Evolutionary conservation across 2,888 invertebrate genomes (phyloP).

Genomic region (Invenusta paracnida): DNA sequence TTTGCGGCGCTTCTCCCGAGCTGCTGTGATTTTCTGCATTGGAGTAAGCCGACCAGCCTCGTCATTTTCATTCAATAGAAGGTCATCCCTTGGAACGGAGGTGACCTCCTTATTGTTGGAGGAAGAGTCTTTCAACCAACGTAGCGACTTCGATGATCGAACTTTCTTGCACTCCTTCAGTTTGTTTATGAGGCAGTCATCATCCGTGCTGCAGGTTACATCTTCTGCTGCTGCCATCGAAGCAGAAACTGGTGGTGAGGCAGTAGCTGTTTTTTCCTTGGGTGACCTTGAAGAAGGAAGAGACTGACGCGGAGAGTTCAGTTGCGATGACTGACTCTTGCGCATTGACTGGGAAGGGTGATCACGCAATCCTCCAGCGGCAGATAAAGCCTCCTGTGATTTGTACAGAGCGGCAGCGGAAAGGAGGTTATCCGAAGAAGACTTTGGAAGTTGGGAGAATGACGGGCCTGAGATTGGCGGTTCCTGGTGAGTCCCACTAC

Average conservation of each 20-base stretch:
- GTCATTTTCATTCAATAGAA: not conserved
- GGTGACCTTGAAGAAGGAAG: not conserved
- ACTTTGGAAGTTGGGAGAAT: not conserved
- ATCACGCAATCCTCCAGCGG: no score
- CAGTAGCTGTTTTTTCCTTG: not conserved
- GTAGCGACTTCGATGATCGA: not conserved
- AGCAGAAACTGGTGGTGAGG: not conserved
- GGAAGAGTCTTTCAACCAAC: not conserved
- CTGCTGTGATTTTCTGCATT: conserved; percentile 55
- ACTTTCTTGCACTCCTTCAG: not conserved
- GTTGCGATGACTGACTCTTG: not conserved
- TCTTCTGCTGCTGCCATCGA: not conserved
- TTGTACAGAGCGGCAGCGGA: not conserved
- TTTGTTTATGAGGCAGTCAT: conserved; percentile 24
- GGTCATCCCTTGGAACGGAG: not conserved
- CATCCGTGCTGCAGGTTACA: conserved; percentile 5
- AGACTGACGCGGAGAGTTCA: not conserved
- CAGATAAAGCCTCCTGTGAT: not conserved
- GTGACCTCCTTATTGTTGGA: no score
- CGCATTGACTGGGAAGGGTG: not conserved
- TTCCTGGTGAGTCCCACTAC: no score
- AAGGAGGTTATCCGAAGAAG: not conserved
- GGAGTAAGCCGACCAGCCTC: conserved; percentile 49
- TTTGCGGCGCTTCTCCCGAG: conserved; percentile 41
- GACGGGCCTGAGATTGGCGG: no score